These are phyloP conservation scores for Plodia interpunctella DNA, from an alignment of 1,140 invertebrate genomes.

Conservation along the genomic window DNA sequence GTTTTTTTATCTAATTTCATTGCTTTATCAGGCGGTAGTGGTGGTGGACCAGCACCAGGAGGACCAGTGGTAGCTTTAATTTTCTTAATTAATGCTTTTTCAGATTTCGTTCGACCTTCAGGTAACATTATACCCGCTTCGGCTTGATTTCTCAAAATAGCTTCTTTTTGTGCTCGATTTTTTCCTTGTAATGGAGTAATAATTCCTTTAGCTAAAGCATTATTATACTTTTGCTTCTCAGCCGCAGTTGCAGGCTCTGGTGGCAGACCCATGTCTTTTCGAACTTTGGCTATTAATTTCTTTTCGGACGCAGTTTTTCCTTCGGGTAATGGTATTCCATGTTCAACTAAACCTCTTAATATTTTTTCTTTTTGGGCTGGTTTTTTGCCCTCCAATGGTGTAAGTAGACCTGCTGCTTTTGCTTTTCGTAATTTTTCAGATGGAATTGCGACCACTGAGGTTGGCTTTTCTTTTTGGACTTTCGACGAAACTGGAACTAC, in stretches of 20 bases:
- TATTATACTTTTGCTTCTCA: constrained; percentile 19
- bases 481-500: constrained; percentile 13
- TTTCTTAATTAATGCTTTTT: constrained; percentile 33
- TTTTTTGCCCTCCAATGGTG: constrained; percentile 22
- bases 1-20: constrained; percentile 28
- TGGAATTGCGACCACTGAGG: constrained; percentile 6
- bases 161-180: constrained; percentile 27
- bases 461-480: constrained; percentile 18
- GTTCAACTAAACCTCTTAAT: constrained; percentile 11
- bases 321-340: neutral
- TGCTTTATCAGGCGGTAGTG: constrained; percentile 1
- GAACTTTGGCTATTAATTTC: constrained; percentile 23
- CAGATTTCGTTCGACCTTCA: constrained; percentile 29
- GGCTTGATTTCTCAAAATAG: constrained; percentile 22
- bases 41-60: constrained; percentile 5
- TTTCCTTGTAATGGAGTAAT: constrained; percentile 30
- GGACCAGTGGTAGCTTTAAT: constrained; percentile 17
- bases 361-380: constrained; percentile 21
- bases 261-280: constrained; percentile 24
- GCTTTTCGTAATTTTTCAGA: constrained; percentile 19
- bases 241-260: constrained; percentile 15
- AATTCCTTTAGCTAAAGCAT: constrained; percentile 23
- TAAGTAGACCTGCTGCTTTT: constrained; percentile 23
- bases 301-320: constrained; percentile 24
- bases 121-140: constrained; percentile 20